Percentiles rank a stretch among this genome's conserved stretches.
Evolutionary conservation across 1,140 invertebrate genomes (phyloP).

Genomic region (Lithobius niger): DNA sequence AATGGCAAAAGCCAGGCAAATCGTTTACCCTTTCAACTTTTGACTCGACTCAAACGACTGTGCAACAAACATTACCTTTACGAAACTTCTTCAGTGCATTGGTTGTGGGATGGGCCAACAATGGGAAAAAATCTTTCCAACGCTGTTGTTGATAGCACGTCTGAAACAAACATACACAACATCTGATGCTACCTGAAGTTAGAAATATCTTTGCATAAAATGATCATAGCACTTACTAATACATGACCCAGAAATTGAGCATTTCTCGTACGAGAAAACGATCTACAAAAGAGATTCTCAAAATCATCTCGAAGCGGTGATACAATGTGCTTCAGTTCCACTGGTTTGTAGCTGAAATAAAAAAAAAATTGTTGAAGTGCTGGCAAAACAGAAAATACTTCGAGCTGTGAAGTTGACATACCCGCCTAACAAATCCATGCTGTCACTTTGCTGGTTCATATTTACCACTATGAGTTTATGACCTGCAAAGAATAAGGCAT

Average conservation of each 20-base stretch:
- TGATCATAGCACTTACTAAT: slow-evolving; percentile 34
- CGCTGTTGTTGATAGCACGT: no score
- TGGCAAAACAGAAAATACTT: slow-evolving; percentile 10
- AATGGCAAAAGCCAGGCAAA: no score
- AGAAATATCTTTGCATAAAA: no score
- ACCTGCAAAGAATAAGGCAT: slow-evolving; percentile 38
- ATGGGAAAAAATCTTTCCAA: no score
- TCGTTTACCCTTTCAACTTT: no score
- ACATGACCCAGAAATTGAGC: slow-evolving; percentile 67
- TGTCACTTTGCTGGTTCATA: slow-evolving; percentile 98
- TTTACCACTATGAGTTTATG: slow-evolving; percentile 90
- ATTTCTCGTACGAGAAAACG: slow-evolving; percentile 70
- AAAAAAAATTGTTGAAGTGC: slow-evolving; percentile 12
- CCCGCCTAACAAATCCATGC: slow-evolving; percentile 87
- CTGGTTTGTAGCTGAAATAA: slow-evolving; percentile 66
- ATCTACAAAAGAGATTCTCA: slow-evolving; percentile 60
- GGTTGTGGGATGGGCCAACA: no score
- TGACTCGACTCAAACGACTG: no score
- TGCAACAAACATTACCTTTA: no score
- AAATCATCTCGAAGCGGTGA: slow-evolving; percentile 71
- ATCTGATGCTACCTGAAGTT: no score
- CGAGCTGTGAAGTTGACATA: no score
- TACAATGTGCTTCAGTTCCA: slow-evolving; percentile 74
- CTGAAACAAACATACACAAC: no score
- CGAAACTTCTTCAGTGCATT: no score